phyloP scores from a whole-genome alignment of 2,888 invertebrate species.

The Eilema depressum region DNA sequence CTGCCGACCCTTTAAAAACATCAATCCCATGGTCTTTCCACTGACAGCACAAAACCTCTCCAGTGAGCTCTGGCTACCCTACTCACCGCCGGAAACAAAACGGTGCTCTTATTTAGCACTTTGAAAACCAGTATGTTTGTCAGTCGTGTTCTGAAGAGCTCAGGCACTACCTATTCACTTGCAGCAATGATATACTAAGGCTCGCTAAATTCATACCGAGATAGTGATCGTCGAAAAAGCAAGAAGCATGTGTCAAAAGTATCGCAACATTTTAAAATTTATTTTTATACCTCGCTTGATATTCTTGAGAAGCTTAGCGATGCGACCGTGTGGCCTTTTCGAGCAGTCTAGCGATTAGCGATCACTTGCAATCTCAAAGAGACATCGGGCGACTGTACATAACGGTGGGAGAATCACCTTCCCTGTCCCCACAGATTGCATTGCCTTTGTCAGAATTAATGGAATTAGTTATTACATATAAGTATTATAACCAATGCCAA shows the following conservation, averaged over 20 bases:
- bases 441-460: not conserved
- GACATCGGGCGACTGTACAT: not conserved
- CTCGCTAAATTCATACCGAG: not conserved
- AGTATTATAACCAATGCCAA: too few species aligned
- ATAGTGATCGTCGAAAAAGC: not conserved
- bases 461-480: too few species aligned
- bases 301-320: not conserved
- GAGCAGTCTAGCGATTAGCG: not conserved
- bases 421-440: not conserved
- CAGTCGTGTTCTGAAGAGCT: too few species aligned
- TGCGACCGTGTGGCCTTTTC: not conserved
- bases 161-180: too few species aligned
- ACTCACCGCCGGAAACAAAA: too few species aligned
- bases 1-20: too few species aligned
- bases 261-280: not conserved
- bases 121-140: too few species aligned
- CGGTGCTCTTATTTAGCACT: too few species aligned
- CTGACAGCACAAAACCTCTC: too few species aligned
- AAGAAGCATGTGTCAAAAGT: not conserved
- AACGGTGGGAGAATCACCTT: not conserved
- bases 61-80: too few species aligned
- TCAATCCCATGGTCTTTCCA: too few species aligned
- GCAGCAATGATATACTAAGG: not conserved
- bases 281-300: not conserved
- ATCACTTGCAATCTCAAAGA: not conserved